Percentiles rank a stretch among this genome's conserved stretches.
Evolutionary conservation across 1,140 invertebrate species (phyloP).

Genomic region (Thalassaphorura encarpata): DNA sequence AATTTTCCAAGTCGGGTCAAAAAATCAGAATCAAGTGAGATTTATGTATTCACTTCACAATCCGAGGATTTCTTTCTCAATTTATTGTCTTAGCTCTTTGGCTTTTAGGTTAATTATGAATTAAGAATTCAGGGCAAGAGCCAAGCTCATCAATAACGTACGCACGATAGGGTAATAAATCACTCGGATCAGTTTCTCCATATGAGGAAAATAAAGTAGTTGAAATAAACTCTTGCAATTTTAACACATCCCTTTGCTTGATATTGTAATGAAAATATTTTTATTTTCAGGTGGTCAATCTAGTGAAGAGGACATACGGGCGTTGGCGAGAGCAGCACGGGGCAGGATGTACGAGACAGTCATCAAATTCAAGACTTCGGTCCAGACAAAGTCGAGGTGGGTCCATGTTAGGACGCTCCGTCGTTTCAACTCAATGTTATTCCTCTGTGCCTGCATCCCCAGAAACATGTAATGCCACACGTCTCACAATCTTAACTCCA

Average conservation of each 20-base stretch:
- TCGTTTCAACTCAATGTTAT: slow-evolving; percentile 27
- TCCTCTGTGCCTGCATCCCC: slow-evolving; percentile 30
- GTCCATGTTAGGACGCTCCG: slow-evolving; percentile 21
- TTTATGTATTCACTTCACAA: no score
- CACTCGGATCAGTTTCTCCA: no score
- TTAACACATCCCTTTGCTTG: background rate
- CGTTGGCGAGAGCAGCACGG: slow-evolving; percentile 26
- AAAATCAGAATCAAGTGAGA: no score
- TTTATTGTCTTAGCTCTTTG: no score
- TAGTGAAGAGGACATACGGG: slow-evolving; percentile 31
- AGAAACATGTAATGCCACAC: slow-evolving; percentile 7
- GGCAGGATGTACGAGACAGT: background rate
- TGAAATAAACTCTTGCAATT: no score
- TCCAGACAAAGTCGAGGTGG: slow-evolving; percentile 20
- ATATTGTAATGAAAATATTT: background rate
- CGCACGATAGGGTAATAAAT: no score
- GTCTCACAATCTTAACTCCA: background rate
- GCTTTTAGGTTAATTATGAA: no score
- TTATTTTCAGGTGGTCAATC: slow-evolving; percentile 28
- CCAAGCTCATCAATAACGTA: no score
- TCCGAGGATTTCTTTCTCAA: no score
- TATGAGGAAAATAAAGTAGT: no score
- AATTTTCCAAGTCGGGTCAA: no score
- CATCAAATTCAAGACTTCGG: background rate
- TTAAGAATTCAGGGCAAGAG: no score